Base-by-base conservation (phyloP, 2,113 vertebrate species). In the Romanogobio albipinnatus region DNA sequence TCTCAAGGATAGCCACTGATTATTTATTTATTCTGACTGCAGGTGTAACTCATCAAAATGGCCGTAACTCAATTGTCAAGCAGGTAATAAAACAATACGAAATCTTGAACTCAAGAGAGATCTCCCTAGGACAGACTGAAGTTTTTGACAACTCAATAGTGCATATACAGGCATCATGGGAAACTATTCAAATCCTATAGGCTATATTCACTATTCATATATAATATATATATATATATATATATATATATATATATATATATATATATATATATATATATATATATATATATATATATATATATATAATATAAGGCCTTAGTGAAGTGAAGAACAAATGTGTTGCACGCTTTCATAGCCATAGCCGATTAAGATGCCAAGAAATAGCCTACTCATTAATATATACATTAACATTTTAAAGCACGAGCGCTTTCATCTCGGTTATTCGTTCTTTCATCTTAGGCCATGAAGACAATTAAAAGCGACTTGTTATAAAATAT, bases 11-110 rank as follows among this genome's bases (percentile, higher is more conserved):
- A 53, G 13, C 1, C 13, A 62, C 11, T 1, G 22, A 15, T 62
- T 15, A 47, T 62, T 79, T 62, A 4, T 79, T 62, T 79, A 62
- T 61, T 79, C 39, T 4, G 58, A 62, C 77, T 24, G 26, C 58
- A 79, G 77, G 47, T 79, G n/a, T 62, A 58, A 64, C 39, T 47
- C 58, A 19, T 47, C 77, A 80, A 62, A 80, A 62, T 47, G 77
- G 77, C 58, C 39, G 58, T 64, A 64, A 11, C 58, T 19, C 39
- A 62, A n/a, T 62, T 13, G 36, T 29, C 29, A 13, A 22, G 17
- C 15, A 59, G 58, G 77, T 80, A 39, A 29, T 29, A 64, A 62
- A 26, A 4, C 39, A 64, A 24, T 22, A 11, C 36, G 24, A 10
- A n/a, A 5, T 47, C 36, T 45, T 62, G 58, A 79, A 62, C 76